Base-by-base conservation (phyloP, 1,140 invertebrate genomes). In the Dermatophagoides farinae region DNA sequence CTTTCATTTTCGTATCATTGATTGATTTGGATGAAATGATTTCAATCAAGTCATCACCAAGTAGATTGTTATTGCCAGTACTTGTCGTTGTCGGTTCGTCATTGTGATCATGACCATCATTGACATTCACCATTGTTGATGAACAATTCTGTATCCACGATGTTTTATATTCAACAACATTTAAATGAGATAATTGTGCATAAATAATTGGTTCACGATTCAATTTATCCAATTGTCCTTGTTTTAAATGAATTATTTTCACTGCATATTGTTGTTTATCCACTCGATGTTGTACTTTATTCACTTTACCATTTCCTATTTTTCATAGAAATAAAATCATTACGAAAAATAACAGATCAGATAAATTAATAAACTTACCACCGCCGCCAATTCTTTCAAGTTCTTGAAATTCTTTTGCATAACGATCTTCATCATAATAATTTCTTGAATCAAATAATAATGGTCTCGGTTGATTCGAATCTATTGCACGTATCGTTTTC, bases 81-180 rank as follows among this genome's bases (percentile, higher is more conserved):
- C 9, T 31, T 51, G 50, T 39, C 11, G 9, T n/a, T n/a, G 25
- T 55, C 12, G 10, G 4, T 55, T 38, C 31, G 14, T 55, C 22
- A 25, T 49, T 5, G n/a, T n/a, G n/a, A 60, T 20, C 5, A 50
- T 23, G 25, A 49, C 1, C 31, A 47, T 60, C 50, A 40, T 47
- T 11, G 20, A 22, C 12, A 31, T 57, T 22, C 9, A 39, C 25
- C 11, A 9, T 40, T 39, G 18, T 12, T 20, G 37, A 47, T 40
- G 16, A 50, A 43, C 59, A 61, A 51, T 66, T 75, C 71, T 87
- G 84, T 20, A 86, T 70, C 85, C 85, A 88, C 9, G 84, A 84
- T 38, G 80, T 80, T 74, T 88, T 86, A 67, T 88, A 88, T 6
- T 82, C 77, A 6, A 88, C 83, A 66, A 88, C 83, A 72, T 87